Evolutionary conservation across 2,113 vertebrate species (phyloP).

Genomic region (Hydropotes inermis): DNA sequence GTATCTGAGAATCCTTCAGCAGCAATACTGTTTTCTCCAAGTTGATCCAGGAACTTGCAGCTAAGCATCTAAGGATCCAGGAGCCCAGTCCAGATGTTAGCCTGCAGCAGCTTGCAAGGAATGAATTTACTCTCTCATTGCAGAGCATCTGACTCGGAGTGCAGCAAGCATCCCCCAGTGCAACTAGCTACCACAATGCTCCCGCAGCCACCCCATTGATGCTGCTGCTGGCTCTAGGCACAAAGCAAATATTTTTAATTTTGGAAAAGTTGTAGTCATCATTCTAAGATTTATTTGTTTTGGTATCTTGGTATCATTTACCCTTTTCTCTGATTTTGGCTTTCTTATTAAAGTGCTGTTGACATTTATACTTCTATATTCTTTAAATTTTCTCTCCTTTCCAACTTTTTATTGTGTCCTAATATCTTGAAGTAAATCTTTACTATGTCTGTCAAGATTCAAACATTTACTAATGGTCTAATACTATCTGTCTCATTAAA

Average conservation of each 20-base stretch:
- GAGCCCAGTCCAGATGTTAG: background rate
- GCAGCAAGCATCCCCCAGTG: background rate
- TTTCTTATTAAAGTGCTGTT: background rate
- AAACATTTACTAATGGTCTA: background rate
- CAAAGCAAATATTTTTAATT: background rate
- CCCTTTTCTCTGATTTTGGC: background rate
- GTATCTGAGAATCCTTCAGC: slow-evolving; percentile 56
- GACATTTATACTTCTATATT: background rate
- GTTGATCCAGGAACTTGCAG: background rate
- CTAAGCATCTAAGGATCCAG: background rate
- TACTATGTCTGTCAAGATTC: background rate
- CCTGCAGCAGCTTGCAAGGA: fast-evolving
- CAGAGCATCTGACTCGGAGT: fast-evolving
- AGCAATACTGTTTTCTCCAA: background rate
- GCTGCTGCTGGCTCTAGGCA: background rate
- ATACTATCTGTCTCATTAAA: background rate
- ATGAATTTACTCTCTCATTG: background rate
- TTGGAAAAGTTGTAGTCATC: background rate
- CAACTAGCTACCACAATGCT: background rate
- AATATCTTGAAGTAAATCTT: background rate
- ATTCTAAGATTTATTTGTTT: background rate
- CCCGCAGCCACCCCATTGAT: fast-evolving
- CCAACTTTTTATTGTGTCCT: background rate
- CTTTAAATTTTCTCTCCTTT: background rate
- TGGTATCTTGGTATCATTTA: background rate